Evolutionary conservation across 2,113 vertebrate species (phyloP).

Genomic region (Grus americana): DNA sequence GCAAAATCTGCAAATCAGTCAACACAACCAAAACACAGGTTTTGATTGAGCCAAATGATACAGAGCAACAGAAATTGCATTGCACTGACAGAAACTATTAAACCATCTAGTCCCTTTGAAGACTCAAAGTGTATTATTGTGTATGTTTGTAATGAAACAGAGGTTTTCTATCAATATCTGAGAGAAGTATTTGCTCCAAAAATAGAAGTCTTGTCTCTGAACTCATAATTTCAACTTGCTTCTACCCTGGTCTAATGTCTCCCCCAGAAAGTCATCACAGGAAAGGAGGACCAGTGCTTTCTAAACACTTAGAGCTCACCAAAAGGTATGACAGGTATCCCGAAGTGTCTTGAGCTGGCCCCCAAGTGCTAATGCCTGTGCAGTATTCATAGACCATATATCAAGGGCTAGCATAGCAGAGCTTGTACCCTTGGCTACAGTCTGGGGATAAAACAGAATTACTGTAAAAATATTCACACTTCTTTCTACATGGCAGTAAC

Average conservation of each 20-base stretch:
- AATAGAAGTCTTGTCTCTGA: background rate
- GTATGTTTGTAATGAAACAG: background rate
- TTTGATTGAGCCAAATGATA: background rate
- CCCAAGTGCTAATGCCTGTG: background rate
- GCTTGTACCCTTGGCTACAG: background rate
- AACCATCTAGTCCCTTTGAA: background rate
- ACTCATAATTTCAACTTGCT: background rate
- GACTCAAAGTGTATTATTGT: background rate
- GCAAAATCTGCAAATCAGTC: background rate
- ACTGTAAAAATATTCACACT: background rate
- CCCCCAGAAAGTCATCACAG: fast-evolving
- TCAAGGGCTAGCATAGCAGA: background rate
- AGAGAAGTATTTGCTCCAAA: background rate
- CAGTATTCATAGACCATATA: background rate
- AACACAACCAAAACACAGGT: background rate
- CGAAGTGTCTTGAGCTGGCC: background rate
- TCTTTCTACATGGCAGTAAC: background rate
- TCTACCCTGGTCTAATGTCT: background rate
- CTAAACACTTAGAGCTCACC: background rate
- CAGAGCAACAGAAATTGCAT: background rate
- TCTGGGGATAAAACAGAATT: background rate
- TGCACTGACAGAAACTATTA: background rate
- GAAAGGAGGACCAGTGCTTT: background rate
- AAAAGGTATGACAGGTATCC: background rate
- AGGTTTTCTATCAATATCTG: background rate